A percentile compares a stretch with the other conserved stretches of the same genome.
These are phyloP conservation scores for Zoanthus solanderi DNA, from an alignment of 92 coral and sea anemone species.

Conservation along the genomic window DNA sequence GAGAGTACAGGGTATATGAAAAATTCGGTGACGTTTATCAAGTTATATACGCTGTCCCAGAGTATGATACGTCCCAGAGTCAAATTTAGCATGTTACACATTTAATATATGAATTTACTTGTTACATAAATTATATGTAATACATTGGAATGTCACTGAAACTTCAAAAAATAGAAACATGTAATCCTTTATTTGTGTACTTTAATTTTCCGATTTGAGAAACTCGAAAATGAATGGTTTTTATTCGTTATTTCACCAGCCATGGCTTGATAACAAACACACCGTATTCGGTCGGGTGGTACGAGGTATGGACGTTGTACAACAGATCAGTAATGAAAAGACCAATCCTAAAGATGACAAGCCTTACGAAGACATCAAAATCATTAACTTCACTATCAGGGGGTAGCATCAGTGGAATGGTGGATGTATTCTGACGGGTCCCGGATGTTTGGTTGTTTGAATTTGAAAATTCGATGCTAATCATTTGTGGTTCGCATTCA, in stretches of 20 bases:
- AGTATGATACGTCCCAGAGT: too few relatives aligned
- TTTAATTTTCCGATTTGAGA: too few relatives aligned
- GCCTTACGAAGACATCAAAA: slow-evolving; percentile 96
- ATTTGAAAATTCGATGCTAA: neutral
- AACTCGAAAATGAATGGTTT: neutral
- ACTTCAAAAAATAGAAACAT: too few relatives aligned
- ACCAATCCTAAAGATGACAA: slow-evolving; percentile 96
- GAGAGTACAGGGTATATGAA: too few relatives aligned
- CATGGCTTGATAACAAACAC: slow-evolving; percentile 99
- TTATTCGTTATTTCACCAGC: slow-evolving; percentile 58
- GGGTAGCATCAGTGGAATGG: slow-evolving; percentile 27
- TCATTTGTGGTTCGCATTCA: neutral
- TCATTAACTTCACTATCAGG: slow-evolving; percentile 80
- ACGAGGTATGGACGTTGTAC: slow-evolving; percentile 95
- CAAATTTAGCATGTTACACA: too few relatives aligned
- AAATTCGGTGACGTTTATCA: too few relatives aligned
- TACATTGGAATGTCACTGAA: too few relatives aligned
- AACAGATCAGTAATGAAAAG: slow-evolving; percentile 78
- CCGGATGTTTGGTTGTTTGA: neutral
- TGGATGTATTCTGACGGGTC: neutral
- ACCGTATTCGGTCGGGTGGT: slow-evolving; percentile 96
- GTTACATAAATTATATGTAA: too few relatives aligned
- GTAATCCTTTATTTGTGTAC: too few relatives aligned
- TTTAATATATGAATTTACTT: too few relatives aligned
- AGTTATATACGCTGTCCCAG: too few relatives aligned